These are phyloP conservation scores for Crotalus helleri DNA, from an alignment of 2,113 vertebrate species.

Conservation along the genomic window DNA sequence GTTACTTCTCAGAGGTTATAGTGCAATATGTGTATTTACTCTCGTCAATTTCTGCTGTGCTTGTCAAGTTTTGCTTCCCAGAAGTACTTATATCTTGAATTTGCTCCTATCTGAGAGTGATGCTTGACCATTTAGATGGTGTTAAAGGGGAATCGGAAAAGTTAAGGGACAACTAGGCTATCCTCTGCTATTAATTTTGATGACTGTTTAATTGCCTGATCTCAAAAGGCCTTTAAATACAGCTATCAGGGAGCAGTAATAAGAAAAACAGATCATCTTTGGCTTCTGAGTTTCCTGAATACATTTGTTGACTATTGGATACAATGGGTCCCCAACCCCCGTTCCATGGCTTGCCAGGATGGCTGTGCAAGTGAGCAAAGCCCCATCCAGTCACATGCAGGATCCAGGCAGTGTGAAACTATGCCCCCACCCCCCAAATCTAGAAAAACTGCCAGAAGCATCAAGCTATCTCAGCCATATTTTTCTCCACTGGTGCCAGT, in stretches of 20 bases:
- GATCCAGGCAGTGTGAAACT: neutral
- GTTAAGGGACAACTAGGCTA: neutral
- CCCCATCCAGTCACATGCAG: neutral
- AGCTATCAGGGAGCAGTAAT: neutral
- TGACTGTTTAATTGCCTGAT: neutral
- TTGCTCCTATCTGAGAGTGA: neutral
- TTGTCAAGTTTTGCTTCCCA: neutral
- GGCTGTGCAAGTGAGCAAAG: neutral
- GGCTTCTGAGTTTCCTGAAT: neutral
- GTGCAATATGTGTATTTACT: neutral
- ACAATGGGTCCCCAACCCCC: neutral
- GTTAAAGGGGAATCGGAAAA: neutral
- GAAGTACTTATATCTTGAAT: neutral
- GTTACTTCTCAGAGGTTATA: neutral
- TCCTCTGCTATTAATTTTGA: neutral
- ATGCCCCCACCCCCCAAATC: neutral
- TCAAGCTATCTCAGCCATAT: neutral
- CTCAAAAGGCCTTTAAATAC: neutral
- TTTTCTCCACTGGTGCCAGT: neutral
- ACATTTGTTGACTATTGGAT: neutral
- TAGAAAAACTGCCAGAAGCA: neutral
- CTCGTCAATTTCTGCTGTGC: neutral
- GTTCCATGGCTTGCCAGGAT: neutral
- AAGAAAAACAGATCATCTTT: neutral
- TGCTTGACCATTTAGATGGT: neutral